Evolutionary conservation across 2,888 invertebrate species (phyloP).

Genomic region (Rhynchonema sp.): DNA sequence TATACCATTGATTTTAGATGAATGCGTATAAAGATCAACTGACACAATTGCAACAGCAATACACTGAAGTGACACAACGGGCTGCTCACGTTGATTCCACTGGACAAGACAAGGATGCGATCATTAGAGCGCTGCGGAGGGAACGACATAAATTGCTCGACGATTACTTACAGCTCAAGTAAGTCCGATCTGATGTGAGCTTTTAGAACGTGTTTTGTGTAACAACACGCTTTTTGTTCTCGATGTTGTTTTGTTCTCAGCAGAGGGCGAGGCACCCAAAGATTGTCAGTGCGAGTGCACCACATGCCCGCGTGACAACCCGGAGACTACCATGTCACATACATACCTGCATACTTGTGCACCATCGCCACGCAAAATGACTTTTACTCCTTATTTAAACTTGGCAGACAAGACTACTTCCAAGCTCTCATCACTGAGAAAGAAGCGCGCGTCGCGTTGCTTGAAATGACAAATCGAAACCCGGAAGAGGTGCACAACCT

Average conservation of each 20-base stretch:
- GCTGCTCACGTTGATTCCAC: conserved; percentile 34
- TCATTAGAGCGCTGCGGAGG: conserved; percentile 41
- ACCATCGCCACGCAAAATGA: no score
- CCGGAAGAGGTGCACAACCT: conserved; percentile 43
- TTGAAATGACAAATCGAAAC: conserved; percentile 47
- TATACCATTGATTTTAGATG: not conserved
- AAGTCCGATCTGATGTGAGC: conserved; percentile 25
- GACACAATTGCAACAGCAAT: conserved; percentile 48
- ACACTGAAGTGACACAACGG: conserved; percentile 47
- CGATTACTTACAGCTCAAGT: conserved; percentile 62
- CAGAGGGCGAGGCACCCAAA: no score
- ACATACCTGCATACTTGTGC: no score
- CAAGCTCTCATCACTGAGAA: conserved; percentile 66
- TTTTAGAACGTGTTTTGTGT: not conserved
- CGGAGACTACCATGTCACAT: no score
- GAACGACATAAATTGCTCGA: conserved; percentile 49
- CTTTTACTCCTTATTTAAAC: no score
- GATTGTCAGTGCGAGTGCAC: no score
- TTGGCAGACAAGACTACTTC: conserved; percentile 55
- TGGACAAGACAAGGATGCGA: conserved; percentile 42
- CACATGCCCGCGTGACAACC: no score
- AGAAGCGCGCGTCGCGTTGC: conserved; percentile 60
- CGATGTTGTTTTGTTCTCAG: no score
- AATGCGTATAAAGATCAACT: conserved; percentile 37
- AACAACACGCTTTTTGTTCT: not conserved